A percentile compares a stretch with the other conserved stretches of the same genome.
phyloP scores from a whole-genome alignment of 2,113 vertebrate species.

The Strix aluco region DNA sequence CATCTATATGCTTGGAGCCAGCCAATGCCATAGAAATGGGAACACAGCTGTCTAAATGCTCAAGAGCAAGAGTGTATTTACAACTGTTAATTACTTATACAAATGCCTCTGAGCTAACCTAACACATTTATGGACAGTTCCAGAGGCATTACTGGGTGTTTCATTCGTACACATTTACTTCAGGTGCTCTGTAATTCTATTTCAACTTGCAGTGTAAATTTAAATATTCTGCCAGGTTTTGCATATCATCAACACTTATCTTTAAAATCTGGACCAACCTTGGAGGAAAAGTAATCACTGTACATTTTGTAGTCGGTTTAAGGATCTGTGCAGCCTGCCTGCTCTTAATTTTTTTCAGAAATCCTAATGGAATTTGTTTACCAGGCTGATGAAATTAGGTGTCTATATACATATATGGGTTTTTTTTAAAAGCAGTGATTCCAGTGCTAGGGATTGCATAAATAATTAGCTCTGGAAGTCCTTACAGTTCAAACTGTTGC shows the following conservation, averaged over 20 bases:
- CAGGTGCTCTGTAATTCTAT: background rate
- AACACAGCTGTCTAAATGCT: background rate
- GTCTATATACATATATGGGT: background rate
- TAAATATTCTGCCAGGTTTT: constrained; percentile 13
- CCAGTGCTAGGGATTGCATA: background rate
- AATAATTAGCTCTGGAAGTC: background rate
- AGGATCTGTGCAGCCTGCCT: background rate
- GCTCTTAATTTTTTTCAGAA: background rate
- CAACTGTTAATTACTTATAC: background rate
- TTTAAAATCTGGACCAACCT: background rate
- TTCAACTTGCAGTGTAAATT: background rate
- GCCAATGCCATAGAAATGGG: background rate
- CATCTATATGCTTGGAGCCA: background rate
- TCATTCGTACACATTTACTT: background rate
- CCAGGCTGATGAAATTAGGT: background rate
- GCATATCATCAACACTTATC: background rate
- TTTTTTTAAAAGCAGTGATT: background rate
- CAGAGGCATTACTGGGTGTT: background rate
- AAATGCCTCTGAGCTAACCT: background rate
- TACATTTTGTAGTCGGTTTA: background rate
- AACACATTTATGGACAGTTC: background rate
- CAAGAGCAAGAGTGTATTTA: background rate
- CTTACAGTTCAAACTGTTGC: background rate
- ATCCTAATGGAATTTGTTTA: background rate
- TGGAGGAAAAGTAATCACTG: background rate